Evolutionary conservation across 2,797 vertebrate species (phyloP).

Genomic region (Urosaurus nigricauda): DNA sequence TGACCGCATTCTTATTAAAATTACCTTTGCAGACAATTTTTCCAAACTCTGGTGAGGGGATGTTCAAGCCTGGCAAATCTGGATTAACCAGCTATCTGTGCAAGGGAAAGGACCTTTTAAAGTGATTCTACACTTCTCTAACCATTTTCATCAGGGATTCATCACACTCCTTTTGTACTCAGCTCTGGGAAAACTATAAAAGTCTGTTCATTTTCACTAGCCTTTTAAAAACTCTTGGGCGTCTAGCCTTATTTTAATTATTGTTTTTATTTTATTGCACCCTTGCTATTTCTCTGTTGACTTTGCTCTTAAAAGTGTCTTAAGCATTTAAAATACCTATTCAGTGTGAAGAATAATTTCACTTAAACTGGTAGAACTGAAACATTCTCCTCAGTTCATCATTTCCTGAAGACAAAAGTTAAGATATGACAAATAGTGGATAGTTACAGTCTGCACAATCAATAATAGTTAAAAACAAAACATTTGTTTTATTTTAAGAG

Average conservation of each 20-base stretch:
- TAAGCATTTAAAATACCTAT: not conserved
- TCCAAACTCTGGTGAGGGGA: no score
- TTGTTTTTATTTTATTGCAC: not conserved
- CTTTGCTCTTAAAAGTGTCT: no score
- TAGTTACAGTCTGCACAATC: not conserved
- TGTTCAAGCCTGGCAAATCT: no score
- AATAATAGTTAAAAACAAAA: not conserved
- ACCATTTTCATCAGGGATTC: not conserved
- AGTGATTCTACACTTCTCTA: not conserved
- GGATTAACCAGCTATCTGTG: no score
- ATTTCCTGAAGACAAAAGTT: not conserved
- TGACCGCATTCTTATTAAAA: constrained; percentile 5
- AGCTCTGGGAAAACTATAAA: not conserved
- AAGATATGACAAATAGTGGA: not conserved
- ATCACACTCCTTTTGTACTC: not conserved
- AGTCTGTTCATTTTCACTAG: not conserved
- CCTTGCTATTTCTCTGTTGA: not conserved
- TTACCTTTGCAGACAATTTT: no score
- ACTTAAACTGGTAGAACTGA: not conserved
- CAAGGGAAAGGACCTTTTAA: not conserved
- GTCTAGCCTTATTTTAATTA: not conserved
- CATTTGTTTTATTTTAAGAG: not conserved
- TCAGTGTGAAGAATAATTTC: constrained; percentile 27
- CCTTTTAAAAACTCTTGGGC: not conserved
- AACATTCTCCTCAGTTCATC: not conserved